Evolutionary conservation across 2,113 vertebrate genomes (phyloP), one percentile per base, ranked within the genome.

Genomic region (Centropus unirufus): DNA sequence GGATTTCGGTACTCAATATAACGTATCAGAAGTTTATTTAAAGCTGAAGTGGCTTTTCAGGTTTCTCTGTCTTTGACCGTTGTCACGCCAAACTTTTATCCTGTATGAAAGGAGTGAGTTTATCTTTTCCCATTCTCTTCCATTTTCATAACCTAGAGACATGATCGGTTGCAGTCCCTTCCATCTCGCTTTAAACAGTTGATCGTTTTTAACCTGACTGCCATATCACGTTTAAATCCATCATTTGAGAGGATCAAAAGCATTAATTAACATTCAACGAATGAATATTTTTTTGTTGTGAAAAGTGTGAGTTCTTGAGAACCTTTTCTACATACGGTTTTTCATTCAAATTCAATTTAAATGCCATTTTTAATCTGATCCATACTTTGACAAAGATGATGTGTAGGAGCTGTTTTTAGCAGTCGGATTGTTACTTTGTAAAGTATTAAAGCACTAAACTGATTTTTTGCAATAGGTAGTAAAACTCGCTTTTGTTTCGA

Each of bases 391-490:
- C 93, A 93, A 96, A 96, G 94, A 97, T 93, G 90, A 87, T 26
- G 78, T 90, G 90, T 93, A 94, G 96, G 96, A 97, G 95, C 96
- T 97, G 92, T 97, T 97, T 97, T 93, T 83, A 95, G 97, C 93
- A 89, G 95, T 91, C 79, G 96, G 93, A 83, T 95, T 93, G 81
- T 97, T 96, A 94, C 97, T 97, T 97, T 97, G 96, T 97, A 96
- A 97, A 97, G 86, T 96, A 97, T 96, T 96, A 95, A 97, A 98
- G 96, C 96, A 97, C 96, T 98, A 98, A 98, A 96, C 58, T 85
- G 67, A 92, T 94, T 98, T 98, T 98, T 98, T 97, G 97, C 98
- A 98, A 98, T 97, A 97, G 97, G 83, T 98, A 97, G 97, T 97
- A 96, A 96, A 97, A 92, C 87, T 96, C 95, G 97, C 98, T 98